Evolutionary conservation across 2,888 invertebrate genomes (phyloP), one percentile per base, ranked within the genome.

Genomic region (Cyaniris semiargus): DNA sequence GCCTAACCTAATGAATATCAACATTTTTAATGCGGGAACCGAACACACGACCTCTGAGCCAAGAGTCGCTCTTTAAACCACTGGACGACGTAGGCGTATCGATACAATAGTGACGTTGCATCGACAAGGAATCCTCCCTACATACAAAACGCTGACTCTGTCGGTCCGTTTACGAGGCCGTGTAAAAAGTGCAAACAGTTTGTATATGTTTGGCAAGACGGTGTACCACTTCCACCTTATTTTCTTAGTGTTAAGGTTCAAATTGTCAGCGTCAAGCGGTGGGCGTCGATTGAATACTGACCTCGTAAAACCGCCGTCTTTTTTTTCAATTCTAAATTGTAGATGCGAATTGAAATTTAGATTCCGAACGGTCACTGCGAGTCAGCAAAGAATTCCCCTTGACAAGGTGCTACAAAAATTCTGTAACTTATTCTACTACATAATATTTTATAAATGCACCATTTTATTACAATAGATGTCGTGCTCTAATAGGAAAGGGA

Each of bases 131-230:
- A 27, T 53, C 48, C n/a, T 74, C 48, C 44, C 74, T 74, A 44
- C 21, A 44, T 13, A 79, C 84, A 86, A 90, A 89, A 83, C 89
- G 92, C 92, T 93, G 92, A 92, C 88, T 89, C 89, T 87, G 91
- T 89, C 84, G 87, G 86, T 87, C 88, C 88, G 87, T 93, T 93
- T 93, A 92, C 91, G 92, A 82, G 80, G 81, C 78, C 80, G 87
- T 90, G 90, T 92, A 92, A 91, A 91, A 92, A 91, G 89, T 88
- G 89, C 89, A 89, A 92, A 92, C 89, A 88, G 91, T 91, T 92
- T 92, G 91, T 93, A 92, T 93, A 92, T 90, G 91, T 90, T 87
- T 86, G 84, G 70, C 27, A 27, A 60, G 38, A 34, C 58, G 58
- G 31, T 75, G 4, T 23, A 66, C 66, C 5, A 66, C 66, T 27